Base-by-base conservation (phyloP, 2,797 vertebrate species). In the Pangasius larnaudii region DNA sequence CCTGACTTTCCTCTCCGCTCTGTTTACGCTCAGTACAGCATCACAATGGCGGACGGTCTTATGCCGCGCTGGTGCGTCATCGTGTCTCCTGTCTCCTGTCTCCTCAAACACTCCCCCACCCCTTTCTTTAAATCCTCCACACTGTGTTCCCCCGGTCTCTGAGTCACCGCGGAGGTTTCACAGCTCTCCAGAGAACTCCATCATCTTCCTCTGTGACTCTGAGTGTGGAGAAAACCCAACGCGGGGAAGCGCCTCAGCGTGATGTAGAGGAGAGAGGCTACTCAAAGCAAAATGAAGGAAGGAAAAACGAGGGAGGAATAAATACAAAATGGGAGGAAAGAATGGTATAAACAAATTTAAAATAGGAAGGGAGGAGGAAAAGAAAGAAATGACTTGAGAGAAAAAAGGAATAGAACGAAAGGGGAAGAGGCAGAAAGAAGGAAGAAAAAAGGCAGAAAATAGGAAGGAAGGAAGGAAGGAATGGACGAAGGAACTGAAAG, bases 111-210 rank as follows among this genome's bases (percentile, higher is more conserved):
- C 33, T 2, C 69, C 27, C 75, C 82, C 80, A 42, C 69, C 49
- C 36, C 0, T 8, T 3, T 13, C 53, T 24, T 14, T 36, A 42
- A 22, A 19, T 24, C 58, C 39, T 9, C 58, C 39, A 42, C 80
- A 46, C 24, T 11, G 71, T 65, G 58, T 87, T 84, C 49, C 58
- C 58, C 56, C 71, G 10, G 42, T 19, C 36, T 87, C 71, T 77
- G 65, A 72, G 56, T 75, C 84, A 63, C 84, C 85, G 87, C 87
- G 39, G 82, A 78, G 59, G 87, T 65, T 69, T 67, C 72, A 39
- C 39, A 56, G 87, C 36, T 33, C 83, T 85, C 74, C 42, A 72
- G 53, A 65, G 65, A 63, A 30, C 56, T 33, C 53, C 39, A 27
- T 22, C 51, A 30, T 9, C 36, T 30, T 59, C 78, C 51, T 5